A percentile compares a stretch with the other conserved stretches of the same genome.
Conservation (phyloP, 2,797 vertebrate species). For the Aphelocoma californica region DNA sequence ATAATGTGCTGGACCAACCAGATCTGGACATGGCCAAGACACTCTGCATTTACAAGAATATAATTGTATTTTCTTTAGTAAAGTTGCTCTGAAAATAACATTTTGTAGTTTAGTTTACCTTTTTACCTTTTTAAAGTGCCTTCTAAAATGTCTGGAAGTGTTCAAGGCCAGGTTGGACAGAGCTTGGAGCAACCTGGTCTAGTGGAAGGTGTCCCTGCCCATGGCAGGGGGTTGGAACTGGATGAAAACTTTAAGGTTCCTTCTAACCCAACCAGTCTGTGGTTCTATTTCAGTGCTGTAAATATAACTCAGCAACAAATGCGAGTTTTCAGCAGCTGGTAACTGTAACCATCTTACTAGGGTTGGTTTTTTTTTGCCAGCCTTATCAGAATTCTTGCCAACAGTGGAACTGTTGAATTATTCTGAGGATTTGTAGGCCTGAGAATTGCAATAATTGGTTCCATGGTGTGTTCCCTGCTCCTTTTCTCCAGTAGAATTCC, state of each 20-base stretch:
- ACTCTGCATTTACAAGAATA: not conserved
- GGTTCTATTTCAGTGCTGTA: not conserved
- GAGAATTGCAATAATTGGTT: not conserved
- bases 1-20: not conserved
- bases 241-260: not conserved
- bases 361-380: not conserved
- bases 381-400: not conserved
- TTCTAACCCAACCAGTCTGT: not conserved
- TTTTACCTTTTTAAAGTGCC: not conserved
- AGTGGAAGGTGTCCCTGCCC: not conserved
- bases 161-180: not conserved
- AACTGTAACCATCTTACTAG: not conserved
- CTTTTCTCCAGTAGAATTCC: not conserved
- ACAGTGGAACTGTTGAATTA: not conserved
- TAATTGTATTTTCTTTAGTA: not conserved
- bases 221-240: not conserved
- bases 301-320: not conserved
- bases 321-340: not conserved
- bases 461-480: not conserved
- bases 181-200: not conserved
- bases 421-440: not conserved
- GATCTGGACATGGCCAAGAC: not conserved
- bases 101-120: not conserved
- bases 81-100: not conserved
- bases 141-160: not conserved